Conservation (phyloP, 1,140 invertebrate species). For the Penaeus indicus region DNA sequence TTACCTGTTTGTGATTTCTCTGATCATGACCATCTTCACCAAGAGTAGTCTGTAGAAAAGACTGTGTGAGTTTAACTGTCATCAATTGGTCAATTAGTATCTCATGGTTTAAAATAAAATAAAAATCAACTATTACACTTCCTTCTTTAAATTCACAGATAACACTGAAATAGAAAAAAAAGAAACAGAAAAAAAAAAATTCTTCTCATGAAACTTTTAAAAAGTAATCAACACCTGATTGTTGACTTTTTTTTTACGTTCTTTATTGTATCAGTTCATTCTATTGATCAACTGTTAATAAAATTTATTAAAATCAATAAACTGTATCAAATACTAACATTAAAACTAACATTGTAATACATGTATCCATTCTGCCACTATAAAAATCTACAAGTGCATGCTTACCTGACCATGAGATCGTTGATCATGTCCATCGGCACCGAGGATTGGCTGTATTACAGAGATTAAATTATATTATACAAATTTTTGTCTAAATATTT, state of each 20-base stretch:
- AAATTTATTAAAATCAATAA: too few species aligned
- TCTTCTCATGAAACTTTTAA: too few species aligned
- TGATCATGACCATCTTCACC: slow-evolving; percentile 47
- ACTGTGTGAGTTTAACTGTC: background rate
- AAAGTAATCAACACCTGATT: too few species aligned
- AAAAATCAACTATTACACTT: too few species aligned
- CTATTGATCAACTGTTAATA: background rate
- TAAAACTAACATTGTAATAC: background rate
- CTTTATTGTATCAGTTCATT: background rate
- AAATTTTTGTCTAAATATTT: too few species aligned
- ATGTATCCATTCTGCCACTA: background rate
- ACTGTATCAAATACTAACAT: background rate
- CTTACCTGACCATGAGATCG: background rate
- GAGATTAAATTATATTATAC: too few species aligned
- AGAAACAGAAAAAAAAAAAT: too few species aligned
- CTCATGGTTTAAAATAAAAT: too few species aligned
- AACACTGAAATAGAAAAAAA: too few species aligned
- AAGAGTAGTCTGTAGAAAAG: background rate
- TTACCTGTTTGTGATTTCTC: slow-evolving; percentile 45
- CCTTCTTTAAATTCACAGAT: too few species aligned
- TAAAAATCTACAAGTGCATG: background rate
- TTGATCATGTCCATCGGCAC: background rate
- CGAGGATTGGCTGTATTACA: background rate
- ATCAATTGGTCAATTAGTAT: too few species aligned
- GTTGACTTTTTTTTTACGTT: too few species aligned